Percentiles rank a stretch among this genome's conserved stretches.
Conservation (phyloP, 2,113 vertebrate species). For the Scopus umbretta region DNA sequence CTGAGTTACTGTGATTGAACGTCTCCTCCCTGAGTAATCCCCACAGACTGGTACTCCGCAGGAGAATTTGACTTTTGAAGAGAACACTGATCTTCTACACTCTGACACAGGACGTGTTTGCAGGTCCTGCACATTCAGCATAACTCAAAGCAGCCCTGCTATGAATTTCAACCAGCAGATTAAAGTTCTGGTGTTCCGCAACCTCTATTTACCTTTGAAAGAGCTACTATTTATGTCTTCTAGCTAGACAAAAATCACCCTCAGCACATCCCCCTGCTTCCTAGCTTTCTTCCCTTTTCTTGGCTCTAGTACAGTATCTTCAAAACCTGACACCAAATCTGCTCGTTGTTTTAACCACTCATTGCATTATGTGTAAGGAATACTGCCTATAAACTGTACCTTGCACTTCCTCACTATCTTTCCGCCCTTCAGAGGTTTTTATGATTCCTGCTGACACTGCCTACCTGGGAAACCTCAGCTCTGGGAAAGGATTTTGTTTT, state of each 20-base stretch:
- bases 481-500: background rate
- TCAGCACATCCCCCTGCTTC: background rate
- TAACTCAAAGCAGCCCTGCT: background rate
- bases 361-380: background rate
- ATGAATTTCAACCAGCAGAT: background rate
- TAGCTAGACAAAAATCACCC: background rate
- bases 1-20: rapidly evolving
- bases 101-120: rapidly evolving
- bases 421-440: background rate
- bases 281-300: background rate
- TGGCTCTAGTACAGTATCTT: background rate
- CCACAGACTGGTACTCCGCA: background rate
- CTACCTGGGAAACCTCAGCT: background rate
- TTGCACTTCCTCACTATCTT: background rate
- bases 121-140: background rate
- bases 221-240: background rate
- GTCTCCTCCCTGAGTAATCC: background rate
- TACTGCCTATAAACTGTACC: background rate
- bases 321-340: background rate
- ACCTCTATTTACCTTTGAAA: background rate
- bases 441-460: background rate
- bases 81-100: background rate
- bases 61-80: background rate
- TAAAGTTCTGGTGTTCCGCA: background rate
- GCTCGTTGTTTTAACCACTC: background rate